phyloP scores from a whole-genome alignment of 2,113 vertebrate genomes.

The Cyanocitta stelleri region DNA sequence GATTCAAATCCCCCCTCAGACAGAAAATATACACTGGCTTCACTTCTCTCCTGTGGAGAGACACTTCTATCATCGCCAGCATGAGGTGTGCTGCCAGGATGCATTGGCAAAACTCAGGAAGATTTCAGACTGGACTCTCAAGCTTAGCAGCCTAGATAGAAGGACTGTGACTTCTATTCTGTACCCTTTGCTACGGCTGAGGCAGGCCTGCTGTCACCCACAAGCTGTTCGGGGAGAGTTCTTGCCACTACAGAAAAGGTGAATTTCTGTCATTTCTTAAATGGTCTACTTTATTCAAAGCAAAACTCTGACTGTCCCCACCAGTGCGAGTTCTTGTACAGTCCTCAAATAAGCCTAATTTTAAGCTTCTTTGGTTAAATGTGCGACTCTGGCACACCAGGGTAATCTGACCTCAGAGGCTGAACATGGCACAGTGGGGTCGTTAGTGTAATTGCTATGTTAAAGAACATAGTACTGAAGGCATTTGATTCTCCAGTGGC shows the following conservation, averaged over 20 bases:
- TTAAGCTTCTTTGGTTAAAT: not conserved
- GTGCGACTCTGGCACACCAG: not conserved
- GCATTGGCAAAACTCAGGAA: constrained; percentile 90
- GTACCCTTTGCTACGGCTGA: constrained; percentile 87
- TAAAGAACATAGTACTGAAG: not conserved
- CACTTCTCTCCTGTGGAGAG: constrained; percentile 95
- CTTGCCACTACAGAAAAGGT: constrained; percentile 98
- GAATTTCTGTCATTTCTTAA: not conserved
- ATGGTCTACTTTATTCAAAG: not conserved
- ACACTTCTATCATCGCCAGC: constrained; percentile 97
- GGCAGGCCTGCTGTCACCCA: constrained; percentile 97
- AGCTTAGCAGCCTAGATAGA: constrained; percentile 91
- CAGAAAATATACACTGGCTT: constrained; percentile 94
- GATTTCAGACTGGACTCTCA: constrained; percentile 94
- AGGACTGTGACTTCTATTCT: constrained; percentile 92
- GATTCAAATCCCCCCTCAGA: constrained; percentile 97
- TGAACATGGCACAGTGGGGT: not conserved
- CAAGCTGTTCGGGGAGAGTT: constrained; percentile 98
- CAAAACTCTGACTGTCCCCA: not conserved
- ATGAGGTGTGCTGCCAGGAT: constrained; percentile 97
- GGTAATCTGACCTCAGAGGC: not conserved
- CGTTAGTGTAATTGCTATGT: not conserved
- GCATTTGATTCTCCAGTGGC: not conserved
- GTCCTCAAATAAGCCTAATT: not conserved
- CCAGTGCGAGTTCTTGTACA: not conserved